A percentile compares a stretch with the other conserved stretches of the same genome.
Evolutionary conservation across 2,888 invertebrate species (phyloP).

Genomic region (Panorpa germanica): DNA sequence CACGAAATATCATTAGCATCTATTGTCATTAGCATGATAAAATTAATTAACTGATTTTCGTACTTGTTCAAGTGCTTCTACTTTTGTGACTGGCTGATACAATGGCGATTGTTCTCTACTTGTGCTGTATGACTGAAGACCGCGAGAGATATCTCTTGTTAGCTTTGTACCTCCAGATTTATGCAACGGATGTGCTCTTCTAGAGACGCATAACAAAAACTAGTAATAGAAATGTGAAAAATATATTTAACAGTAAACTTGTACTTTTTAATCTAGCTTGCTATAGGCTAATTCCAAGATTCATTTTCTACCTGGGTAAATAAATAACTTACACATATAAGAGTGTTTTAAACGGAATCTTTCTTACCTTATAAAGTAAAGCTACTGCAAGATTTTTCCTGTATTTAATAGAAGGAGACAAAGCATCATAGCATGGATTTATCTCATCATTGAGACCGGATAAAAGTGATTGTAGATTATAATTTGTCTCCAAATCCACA

Average conservation of each 20-base stretch:
- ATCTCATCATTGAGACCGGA: slow-evolving; percentile 33
- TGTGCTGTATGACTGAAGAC: slow-evolving; percentile 39
- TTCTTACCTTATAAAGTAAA: slow-evolving; percentile 42
- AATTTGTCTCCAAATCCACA: slow-evolving; percentile 19
- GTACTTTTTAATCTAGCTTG: too few relatives aligned
- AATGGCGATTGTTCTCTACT: slow-evolving; percentile 43
- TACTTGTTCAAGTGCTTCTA: slow-evolving; percentile 32
- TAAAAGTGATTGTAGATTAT: slow-evolving; percentile 28
- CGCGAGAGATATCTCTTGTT: slow-evolving; percentile 32
- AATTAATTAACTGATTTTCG: too few relatives aligned
- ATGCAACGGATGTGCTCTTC: too few relatives aligned
- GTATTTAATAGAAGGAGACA: slow-evolving; percentile 41
- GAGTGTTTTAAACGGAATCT: slow-evolving; percentile 5
- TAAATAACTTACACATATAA: too few relatives aligned
- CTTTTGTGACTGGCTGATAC: slow-evolving; percentile 46
- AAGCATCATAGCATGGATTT: slow-evolving; percentile 33
- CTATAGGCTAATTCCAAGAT: too few relatives aligned
- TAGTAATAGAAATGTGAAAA: too few relatives aligned
- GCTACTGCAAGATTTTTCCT: slow-evolving; percentile 43
- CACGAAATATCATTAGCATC: too few relatives aligned
- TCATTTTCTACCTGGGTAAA: too few relatives aligned
- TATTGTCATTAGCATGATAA: too few relatives aligned
- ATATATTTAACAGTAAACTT: too few relatives aligned
- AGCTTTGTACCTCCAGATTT: too few relatives aligned
- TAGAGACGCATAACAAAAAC: too few relatives aligned